These are phyloP conservation scores for Paelopatides confundens DNA, from an alignment of 53 echinoderm and acorn worm genomes.

Conservation along the genomic window DNA sequence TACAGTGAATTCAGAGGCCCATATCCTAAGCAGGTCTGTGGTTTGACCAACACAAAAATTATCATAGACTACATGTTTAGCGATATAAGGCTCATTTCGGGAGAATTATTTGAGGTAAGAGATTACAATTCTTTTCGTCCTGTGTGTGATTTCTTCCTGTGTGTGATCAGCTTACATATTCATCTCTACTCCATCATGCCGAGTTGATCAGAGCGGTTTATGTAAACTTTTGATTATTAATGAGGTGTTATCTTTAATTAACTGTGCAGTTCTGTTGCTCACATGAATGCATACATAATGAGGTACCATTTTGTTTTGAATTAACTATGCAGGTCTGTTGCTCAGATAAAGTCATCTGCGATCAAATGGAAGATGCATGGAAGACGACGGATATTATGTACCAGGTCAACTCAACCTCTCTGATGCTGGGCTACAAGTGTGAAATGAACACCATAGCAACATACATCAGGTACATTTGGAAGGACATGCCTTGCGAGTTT, in stretches of 20 bases:
- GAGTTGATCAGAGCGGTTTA: no score
- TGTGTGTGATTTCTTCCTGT: no score
- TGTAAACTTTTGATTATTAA: no score
- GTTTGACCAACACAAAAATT: slow-evolving; percentile 35
- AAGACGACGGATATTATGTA: slow-evolving; percentile 32
- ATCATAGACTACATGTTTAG: slow-evolving; percentile 60
- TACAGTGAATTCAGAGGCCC: slow-evolving; percentile 71
- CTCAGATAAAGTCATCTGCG: slow-evolving; percentile 8
- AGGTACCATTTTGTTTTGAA: no score
- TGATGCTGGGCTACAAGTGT: slow-evolving; percentile 69
- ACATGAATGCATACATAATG: no score
- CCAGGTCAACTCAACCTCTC: slow-evolving; percentile 36
- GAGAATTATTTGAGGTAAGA: slow-evolving; percentile 79
- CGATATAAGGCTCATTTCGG: slow-evolving; percentile 50
- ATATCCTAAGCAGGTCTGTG: slow-evolving; percentile 68
- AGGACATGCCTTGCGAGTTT: slow-evolving; percentile 82
- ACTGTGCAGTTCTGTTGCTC: no score
- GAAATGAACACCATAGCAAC: not conserved
- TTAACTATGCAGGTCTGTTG: slow-evolving; percentile 54
- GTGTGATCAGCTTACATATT: no score
- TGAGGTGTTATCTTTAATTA: no score
- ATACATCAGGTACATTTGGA: slow-evolving; percentile 75
- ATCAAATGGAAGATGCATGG: slow-evolving; percentile 62
- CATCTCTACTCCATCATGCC: no score
- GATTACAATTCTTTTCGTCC: no score